Conservation (phyloP, 2,888 invertebrate species). For the Temnothorax rugatulus region DNA sequence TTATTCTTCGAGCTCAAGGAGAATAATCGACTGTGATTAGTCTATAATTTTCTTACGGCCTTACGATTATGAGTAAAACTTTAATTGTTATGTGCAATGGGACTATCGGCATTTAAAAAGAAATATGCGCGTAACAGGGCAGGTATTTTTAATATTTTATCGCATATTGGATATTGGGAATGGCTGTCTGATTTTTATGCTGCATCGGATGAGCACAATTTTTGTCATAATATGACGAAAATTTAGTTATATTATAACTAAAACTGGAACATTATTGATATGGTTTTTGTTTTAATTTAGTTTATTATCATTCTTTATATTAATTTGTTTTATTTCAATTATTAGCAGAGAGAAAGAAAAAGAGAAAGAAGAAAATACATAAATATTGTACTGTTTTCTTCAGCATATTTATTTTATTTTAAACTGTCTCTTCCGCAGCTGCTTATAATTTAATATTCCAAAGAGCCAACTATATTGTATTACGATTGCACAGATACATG, state of each 20-base stretch:
- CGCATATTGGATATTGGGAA: not conserved
- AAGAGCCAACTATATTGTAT: not conserved
- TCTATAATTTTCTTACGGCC: too few relatives aligned
- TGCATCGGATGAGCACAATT: not conserved
- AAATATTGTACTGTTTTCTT: not conserved
- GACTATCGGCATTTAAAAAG: too few relatives aligned
- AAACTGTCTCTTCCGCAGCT: not conserved
- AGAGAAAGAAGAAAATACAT: not conserved
- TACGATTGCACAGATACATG: too few relatives aligned
- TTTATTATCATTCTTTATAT: not conserved
- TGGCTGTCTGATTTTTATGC: not conserved
- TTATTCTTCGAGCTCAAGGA: too few relatives aligned
- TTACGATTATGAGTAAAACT: too few relatives aligned
- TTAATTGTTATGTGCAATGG: too few relatives aligned
- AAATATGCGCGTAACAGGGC: too few relatives aligned
- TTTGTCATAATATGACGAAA: not conserved
- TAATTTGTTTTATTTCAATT: not conserved
- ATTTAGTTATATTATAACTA: not conserved
- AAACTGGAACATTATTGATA: not conserved
- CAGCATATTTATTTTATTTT: not conserved
- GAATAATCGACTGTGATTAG: too few relatives aligned
- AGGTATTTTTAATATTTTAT: not conserved
- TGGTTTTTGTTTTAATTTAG: conserved; percentile 14
- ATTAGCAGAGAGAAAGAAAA: not conserved
- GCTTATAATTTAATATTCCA: conserved; percentile 10